phyloP scores from a whole-genome alignment of 2,797 vertebrate species.

The Lithobates sylvaticus region DNA sequence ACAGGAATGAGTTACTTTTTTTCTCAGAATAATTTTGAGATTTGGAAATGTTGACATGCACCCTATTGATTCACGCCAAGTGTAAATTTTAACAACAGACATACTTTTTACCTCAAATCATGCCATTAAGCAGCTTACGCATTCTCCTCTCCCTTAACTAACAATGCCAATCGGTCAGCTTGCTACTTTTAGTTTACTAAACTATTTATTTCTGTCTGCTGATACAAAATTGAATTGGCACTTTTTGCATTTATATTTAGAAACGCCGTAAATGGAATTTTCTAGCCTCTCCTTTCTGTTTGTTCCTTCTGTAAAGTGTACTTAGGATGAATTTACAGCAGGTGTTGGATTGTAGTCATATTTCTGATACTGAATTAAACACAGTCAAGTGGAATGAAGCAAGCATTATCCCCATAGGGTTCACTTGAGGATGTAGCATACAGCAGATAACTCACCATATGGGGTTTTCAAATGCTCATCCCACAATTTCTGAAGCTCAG shows the following conservation, averaged over 20 bases:
- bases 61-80: no score
- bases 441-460: slow-evolving; percentile 48
- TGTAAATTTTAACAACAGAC: no score
- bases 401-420: slow-evolving; percentile 56
- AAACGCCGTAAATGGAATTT: not conserved
- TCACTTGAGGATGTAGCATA: slow-evolving; percentile 43
- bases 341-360: slow-evolving; percentile 45
- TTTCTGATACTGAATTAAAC: slow-evolving; percentile 48
- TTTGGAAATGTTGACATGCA: no score
- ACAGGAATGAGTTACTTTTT: no score
- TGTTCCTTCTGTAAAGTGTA: slow-evolving; percentile 36
- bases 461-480: slow-evolving; percentile 34
- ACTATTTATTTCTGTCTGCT: not conserved
- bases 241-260: slow-evolving; percentile 13
- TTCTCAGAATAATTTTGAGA: no score
- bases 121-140: not conserved
- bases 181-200: not conserved
- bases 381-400: slow-evolving; percentile 57
- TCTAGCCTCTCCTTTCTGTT: slow-evolving; percentile 27
- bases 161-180: not conserved
- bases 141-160: not conserved
- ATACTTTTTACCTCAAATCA: no score
- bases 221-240: slow-evolving; percentile 19
- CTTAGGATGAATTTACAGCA: slow-evolving; percentile 36
- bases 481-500: slow-evolving; percentile 19